Base-by-base conservation (phyloP, 2,113 vertebrate species). In the Malurus melanocephalus region DNA sequence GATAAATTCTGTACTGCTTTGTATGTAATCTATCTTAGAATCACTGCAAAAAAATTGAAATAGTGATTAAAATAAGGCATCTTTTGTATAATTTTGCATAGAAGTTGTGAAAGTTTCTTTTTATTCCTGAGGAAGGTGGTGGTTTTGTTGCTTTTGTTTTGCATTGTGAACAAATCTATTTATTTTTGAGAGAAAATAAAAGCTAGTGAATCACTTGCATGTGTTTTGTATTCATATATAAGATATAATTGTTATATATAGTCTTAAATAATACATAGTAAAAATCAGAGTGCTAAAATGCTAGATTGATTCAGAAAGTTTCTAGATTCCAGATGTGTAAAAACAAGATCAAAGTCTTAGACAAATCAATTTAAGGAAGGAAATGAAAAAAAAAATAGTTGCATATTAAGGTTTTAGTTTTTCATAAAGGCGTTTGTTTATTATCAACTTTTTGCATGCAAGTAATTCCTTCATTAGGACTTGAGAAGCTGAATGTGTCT, bases 91-190 rank as follows among this genome's bases (percentile, higher is more conserved):
- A 28, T 80, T 85, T 59, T 79, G 7, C 1, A 1, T 64, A 32
- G 60, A 59, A 48, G 8, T 11, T 61, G 14, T 55, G 30, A 6
- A 40, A 84, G 5, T 71, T 33, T 4, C 3, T 22, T 2, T 4
- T 9, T 56, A 30, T 57, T 6, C 6, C 7, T 26, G 4, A n/a
- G 24, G 3, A 4, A 35, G 6, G 2, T 32, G 9, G 11, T n/a
- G 3, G 0, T 71, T 81, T 52, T 27, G 3, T 49, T 68, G 12
- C 1, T n/a, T 80, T 88, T 66, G 3, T 55, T 86, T 62, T 78
- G 7, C 45, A 16, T 49, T 68, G 49, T 26, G n/a, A 75, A 16
- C 26, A 33, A 16, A 13, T 64, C 3, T 48, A 33, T 68, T 59
- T 62, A 30, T 40, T 86, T 92, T 48, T 80, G 19, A 40, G 26